Evolutionary conservation across 1,140 invertebrate genomes (phyloP).

Genomic region (Megalonaias nervosa): DNA sequence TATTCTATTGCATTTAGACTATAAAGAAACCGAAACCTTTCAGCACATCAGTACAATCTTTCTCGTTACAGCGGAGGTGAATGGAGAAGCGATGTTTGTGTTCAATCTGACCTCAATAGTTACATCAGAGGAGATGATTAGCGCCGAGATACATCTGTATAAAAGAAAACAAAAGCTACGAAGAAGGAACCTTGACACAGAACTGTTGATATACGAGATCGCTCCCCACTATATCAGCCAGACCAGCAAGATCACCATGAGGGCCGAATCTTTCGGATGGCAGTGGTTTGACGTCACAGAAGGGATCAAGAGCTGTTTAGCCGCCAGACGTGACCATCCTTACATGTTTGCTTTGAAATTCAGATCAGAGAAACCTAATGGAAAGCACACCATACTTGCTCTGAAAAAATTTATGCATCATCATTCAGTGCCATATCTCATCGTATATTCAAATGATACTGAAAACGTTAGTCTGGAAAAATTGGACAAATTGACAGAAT

Average conservation of each 20-base stretch:
- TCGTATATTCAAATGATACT: constrained; percentile 70
- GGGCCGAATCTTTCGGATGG: constrained; percentile 55
- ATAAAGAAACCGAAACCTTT: too few relatives aligned
- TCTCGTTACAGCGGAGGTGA: constrained; percentile 56
- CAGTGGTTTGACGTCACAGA: constrained; percentile 65
- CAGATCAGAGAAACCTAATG: constrained; percentile 42
- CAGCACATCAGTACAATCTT: constrained; percentile 19
- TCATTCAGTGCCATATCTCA: constrained; percentile 69
- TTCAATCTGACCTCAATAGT: constrained; percentile 69
- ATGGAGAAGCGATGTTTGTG: constrained; percentile 64
- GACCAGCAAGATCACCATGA: constrained; percentile 50
- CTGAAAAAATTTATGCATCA: constrained; percentile 55
- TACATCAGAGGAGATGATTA: constrained; percentile 60
- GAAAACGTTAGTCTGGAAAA: constrained; percentile 57
- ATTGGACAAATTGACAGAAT: constrained; percentile 52
- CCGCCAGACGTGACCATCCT: constrained; percentile 39
- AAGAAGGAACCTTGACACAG: constrained; percentile 41
- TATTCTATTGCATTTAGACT: too few relatives aligned
- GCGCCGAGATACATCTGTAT: constrained; percentile 69
- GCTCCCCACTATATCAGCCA: constrained; percentile 54
- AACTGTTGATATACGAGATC: constrained; percentile 61
- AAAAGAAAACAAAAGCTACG: constrained; percentile 50
- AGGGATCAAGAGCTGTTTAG: constrained; percentile 56
- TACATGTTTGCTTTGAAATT: constrained; percentile 64
- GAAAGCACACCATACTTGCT: constrained; percentile 40